These are phyloP conservation scores for Acanthosepion pharaonis DNA, from an alignment of 2,888 invertebrate species.

Conservation along the genomic window DNA sequence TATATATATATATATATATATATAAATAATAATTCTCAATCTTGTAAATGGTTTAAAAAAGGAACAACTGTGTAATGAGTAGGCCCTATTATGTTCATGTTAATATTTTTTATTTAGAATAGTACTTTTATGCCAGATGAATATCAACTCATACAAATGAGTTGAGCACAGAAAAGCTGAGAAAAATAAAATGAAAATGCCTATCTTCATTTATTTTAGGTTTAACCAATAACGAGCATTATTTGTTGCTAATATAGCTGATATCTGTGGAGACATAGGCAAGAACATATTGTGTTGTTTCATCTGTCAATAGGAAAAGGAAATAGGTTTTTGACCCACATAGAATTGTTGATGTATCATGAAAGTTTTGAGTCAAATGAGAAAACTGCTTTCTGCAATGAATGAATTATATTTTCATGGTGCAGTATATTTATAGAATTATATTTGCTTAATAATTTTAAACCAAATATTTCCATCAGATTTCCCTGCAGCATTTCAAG, in stretches of 20 bases:
- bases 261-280: background rate
- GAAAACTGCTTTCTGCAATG: background rate
- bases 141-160: too few species aligned
- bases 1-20: too few species aligned
- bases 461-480: too few species aligned
- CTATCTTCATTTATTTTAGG: background rate
- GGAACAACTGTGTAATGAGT: background rate
- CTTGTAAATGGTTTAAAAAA: background rate
- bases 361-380: background rate
- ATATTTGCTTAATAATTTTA: too few species aligned
- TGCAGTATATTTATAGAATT: too few species aligned
- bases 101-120: background rate
- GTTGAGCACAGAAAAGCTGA: background rate
- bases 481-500: too few species aligned
- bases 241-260: background rate
- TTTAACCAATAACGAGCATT: background rate
- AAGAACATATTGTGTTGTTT: background rate
- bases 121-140: too few species aligned
- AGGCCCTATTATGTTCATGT: background rate
- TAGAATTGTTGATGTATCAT: background rate
- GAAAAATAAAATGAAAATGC: background rate
- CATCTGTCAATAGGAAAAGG: background rate
- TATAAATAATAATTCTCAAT: too few species aligned
- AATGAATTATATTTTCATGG: too few species aligned
- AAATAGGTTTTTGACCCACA: background rate